Evolutionary conservation across 2,797 vertebrate genomes (phyloP).

Genomic region (Crypturellus tataupa): DNA sequence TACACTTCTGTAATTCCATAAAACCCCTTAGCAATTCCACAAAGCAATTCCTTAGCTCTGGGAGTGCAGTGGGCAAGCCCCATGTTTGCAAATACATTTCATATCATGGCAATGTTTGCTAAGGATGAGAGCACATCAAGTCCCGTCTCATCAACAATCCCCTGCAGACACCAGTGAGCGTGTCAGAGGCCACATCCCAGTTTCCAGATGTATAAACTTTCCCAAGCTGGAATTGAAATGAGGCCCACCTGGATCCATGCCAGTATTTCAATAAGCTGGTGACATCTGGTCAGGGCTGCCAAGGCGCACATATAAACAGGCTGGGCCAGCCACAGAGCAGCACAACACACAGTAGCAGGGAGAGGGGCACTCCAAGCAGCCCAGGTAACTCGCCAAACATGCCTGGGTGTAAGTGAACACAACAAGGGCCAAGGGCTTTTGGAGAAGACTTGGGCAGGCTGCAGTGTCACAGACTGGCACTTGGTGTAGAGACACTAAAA

Average conservation of each 20-base stretch:
- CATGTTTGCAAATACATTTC: background rate
- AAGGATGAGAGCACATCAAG: constrained; percentile 21
- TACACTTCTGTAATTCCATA: background rate
- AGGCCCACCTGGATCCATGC: constrained; percentile 40
- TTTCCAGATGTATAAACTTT: constrained; percentile 66
- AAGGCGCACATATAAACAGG: constrained; percentile 32
- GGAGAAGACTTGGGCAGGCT: background rate
- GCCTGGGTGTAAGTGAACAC: background rate
- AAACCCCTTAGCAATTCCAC: background rate
- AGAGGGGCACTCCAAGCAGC: background rate
- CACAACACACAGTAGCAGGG: background rate
- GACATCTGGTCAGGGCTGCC: constrained; percentile 52
- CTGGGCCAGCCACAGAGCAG: background rate
- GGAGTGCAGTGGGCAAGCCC: background rate
- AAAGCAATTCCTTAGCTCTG: fast-evolving
- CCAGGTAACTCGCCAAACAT: constrained; percentile 35
- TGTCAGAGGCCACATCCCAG: constrained; percentile 65
- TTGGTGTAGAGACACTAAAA: background rate
- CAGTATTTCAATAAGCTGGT: constrained; percentile 53
- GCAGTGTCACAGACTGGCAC: background rate
- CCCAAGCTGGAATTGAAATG: constrained; percentile 25
- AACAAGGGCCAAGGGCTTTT: background rate
- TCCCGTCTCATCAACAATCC: constrained; percentile 13
- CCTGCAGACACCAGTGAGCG: background rate
- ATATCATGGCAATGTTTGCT: background rate